Evolutionary conservation across 1,140 invertebrate genomes (phyloP).

Genomic region (Drosophila saltans): DNA sequence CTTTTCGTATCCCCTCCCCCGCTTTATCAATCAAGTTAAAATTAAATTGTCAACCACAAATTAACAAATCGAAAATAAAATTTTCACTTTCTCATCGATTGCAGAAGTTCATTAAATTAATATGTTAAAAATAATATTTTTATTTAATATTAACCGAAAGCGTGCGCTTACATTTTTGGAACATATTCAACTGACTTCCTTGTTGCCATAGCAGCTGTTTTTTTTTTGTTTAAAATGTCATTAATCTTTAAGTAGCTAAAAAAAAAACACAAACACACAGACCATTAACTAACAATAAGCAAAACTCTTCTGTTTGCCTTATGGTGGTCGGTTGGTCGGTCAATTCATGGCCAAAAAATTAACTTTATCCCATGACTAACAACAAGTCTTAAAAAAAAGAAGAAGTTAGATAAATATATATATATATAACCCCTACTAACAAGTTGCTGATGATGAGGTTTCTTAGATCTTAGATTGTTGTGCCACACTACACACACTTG

Average conservation of each 20-base stretch:
- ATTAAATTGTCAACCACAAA: not conserved
- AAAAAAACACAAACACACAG: not conserved
- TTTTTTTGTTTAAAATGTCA: constrained; percentile 1
- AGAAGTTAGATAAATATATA: not conserved
- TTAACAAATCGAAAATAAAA: not conserved
- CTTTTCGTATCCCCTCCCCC: no score
- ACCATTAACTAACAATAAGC: constrained; percentile 12
- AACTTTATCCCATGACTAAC: constrained; percentile 1
- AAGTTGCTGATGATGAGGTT: constrained; percentile 1
- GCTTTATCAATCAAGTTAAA: no score
- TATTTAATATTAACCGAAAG: not conserved
- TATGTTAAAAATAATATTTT: constrained; percentile 15
- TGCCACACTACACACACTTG: constrained; percentile 3
- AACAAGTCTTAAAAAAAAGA: constrained; percentile 11
- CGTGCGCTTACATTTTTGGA: not conserved
- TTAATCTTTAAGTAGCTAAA: constrained; percentile 15
- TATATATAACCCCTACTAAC: constrained; percentile 8
- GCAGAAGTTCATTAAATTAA: not conserved
- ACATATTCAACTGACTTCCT: not conserved
- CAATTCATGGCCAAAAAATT: constrained; percentile 15
- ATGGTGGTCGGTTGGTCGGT: constrained; percentile 13
- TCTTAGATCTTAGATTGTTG: constrained; percentile 14
- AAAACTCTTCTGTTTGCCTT: constrained; percentile 5
- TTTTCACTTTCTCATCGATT: not conserved
- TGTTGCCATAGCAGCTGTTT: constrained; percentile 10